Conservation (phyloP, 2,888 invertebrate species). For the Chloromyia formosa region DNA sequence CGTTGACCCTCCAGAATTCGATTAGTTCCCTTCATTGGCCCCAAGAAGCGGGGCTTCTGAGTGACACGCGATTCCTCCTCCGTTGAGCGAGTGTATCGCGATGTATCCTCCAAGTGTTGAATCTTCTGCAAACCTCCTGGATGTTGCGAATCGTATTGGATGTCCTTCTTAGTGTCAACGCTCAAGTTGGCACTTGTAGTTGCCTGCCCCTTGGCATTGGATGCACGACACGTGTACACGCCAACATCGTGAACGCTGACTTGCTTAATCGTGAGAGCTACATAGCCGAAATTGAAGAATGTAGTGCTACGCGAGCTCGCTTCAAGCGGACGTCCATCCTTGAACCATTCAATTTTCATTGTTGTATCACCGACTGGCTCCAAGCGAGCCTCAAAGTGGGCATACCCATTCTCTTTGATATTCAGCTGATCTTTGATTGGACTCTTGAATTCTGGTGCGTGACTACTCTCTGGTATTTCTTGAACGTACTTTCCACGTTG, state of each 20-base stretch:
- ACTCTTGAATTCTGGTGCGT: slow-evolving; percentile 86
- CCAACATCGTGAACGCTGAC: slow-evolving; percentile 91
- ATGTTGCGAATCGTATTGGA: slow-evolving; percentile 89
- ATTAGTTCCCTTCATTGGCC: slow-evolving; percentile 90
- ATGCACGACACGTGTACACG: slow-evolving; percentile 87
- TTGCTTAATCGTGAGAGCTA: slow-evolving; percentile 91
- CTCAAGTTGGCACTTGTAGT: slow-evolving; percentile 82
- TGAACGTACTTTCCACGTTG: slow-evolving; percentile 82
- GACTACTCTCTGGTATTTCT: slow-evolving; percentile 81
- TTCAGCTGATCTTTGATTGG: slow-evolving; percentile 88
- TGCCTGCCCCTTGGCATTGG: slow-evolving; percentile 87
- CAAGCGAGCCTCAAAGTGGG: slow-evolving; percentile 94
- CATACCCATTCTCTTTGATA: slow-evolving; percentile 91
- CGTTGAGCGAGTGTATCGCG: slow-evolving; percentile 73
- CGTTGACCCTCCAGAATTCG: slow-evolving; percentile 93
- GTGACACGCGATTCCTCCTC: slow-evolving; percentile 79
- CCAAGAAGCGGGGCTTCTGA: slow-evolving; percentile 86
- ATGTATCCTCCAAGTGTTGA: slow-evolving; percentile 86
- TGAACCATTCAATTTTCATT: slow-evolving; percentile 90
- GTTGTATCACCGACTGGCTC: slow-evolving; percentile 93
- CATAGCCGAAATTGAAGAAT: slow-evolving; percentile 94
- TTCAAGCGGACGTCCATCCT: slow-evolving; percentile 89
- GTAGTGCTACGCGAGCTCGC: slow-evolving; percentile 92
- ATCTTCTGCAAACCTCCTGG: slow-evolving; percentile 92
- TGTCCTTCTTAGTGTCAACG: slow-evolving; percentile 85